These are phyloP conservation scores for Ammodytes marinus DNA, from an alignment of 2,113 vertebrate genomes.

Conservation along the genomic window DNA sequence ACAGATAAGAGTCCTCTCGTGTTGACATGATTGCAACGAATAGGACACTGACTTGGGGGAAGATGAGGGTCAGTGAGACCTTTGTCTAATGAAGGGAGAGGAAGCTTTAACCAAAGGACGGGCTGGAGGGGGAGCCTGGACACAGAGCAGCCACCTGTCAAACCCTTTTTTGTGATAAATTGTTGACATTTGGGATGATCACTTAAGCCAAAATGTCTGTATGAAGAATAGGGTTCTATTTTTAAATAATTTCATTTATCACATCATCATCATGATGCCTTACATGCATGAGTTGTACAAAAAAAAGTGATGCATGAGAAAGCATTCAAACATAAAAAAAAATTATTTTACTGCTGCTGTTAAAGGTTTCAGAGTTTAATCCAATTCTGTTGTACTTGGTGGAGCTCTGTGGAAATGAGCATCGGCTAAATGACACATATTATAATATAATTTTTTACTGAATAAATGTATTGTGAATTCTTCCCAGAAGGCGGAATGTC, in stretches of 20 bases:
- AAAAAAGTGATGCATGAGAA: neutral
- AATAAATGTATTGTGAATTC: constrained; percentile 59
- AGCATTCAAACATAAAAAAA: neutral
- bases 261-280: neutral
- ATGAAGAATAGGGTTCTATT: neutral
- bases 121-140: neutral
- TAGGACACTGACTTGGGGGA: constrained; percentile 43
- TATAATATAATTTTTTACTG: neutral
- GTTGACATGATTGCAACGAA: constrained; percentile 29
- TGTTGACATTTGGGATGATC: neutral
- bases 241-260: neutral
- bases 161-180: constrained; percentile 15
- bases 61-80: constrained; percentile 54
- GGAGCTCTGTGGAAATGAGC: constrained; percentile 39
- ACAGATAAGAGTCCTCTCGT: constrained; percentile 17
- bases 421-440: constrained; percentile 54
- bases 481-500: constrained; percentile 47
- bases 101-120: constrained; percentile 24
- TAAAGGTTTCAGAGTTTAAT: constrained; percentile 37
- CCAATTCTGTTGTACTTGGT: constrained; percentile 24
- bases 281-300: neutral
- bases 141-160: constrained; percentile 29
- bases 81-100: constrained; percentile 20
- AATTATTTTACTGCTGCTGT: neutral
- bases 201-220: neutral